phyloP scores from a whole-genome alignment of 2,888 invertebrate species.

The Prionchulus punctatus region DNA sequence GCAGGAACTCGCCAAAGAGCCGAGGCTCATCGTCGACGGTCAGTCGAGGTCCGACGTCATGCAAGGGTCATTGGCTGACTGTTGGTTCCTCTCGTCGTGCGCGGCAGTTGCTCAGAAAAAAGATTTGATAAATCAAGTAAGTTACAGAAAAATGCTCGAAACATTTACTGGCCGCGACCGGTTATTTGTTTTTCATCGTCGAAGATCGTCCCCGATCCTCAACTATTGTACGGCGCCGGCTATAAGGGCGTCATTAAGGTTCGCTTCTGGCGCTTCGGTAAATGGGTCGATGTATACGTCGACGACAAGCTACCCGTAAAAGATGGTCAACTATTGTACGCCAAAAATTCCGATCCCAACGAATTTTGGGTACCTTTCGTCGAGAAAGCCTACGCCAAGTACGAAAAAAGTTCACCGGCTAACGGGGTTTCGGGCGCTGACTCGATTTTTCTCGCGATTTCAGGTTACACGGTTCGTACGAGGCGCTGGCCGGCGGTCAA shows the following conservation, averaged over 20 bases:
- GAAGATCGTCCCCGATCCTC: conserved; percentile 2
- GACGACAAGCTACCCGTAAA: conserved; percentile 34
- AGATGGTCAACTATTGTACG: conserved; percentile 24
- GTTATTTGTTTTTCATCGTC: conserved; percentile 27
- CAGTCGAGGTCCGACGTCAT: conserved; percentile 35
- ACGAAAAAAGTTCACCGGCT: no score
- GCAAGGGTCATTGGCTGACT: conserved; percentile 38
- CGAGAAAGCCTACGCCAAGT: conserved; percentile 39
- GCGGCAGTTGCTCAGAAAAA: conserved; percentile 36
- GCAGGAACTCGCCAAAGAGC: conserved; percentile 33
- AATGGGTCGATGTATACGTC: conserved; percentile 35
- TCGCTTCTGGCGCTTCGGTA: conserved; percentile 37
- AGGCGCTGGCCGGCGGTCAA: conserved; percentile 38
- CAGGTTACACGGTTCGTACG: conserved; percentile 38
- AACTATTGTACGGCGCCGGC: not conserved
- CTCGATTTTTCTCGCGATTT: not conserved
- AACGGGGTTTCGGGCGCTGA: not conserved
- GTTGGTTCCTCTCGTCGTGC: conserved; percentile 39
- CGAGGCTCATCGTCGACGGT: conserved; percentile 35
- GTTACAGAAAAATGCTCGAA: conserved; percentile 5
- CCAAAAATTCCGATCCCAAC: conserved; percentile 30
- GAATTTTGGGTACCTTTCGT: conserved; percentile 39
- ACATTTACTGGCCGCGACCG: not conserved
- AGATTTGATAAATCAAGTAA: conserved; percentile 33
- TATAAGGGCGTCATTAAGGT: conserved; percentile 31